Percentiles rank a stretch among this genome's conserved stretches.
These are phyloP conservation scores for Agrotis exclamationis DNA, from an alignment of 2,888 invertebrate species.

Conservation along the genomic window DNA sequence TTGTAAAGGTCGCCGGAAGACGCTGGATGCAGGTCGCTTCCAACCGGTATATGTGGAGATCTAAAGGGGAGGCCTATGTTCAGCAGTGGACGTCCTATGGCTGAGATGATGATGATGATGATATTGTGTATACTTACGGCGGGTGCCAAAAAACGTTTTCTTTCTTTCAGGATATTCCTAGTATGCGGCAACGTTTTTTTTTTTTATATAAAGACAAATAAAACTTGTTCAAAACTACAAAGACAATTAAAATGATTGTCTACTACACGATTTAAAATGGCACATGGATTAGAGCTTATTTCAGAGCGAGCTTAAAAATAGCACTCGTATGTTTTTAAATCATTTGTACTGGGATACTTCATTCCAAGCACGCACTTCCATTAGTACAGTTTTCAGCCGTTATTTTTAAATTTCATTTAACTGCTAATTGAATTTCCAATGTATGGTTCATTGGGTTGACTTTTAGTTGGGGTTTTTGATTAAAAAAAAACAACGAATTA, in stretches of 20 bases:
- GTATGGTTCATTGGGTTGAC: conserved; percentile 21
- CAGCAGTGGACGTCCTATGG: no score
- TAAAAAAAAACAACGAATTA: conserved; percentile 13
- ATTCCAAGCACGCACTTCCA: conserved; percentile 48
- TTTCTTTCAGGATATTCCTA: no score
- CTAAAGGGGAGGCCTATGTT: no score
- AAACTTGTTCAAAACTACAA: neutral
- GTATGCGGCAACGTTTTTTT: no score
- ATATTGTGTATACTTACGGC: no score
- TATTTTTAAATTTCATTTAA: conserved; percentile 40
- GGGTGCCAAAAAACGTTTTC: no score
- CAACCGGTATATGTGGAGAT: no score
- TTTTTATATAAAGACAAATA: neutral
- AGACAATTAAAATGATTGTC: neutral
- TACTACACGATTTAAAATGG: neutral
- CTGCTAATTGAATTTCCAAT: conserved; percentile 41
- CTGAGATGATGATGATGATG: no score
- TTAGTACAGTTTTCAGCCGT: conserved; percentile 25
- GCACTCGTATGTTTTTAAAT: conserved; percentile 31
- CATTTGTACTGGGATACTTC: conserved; percentile 24
- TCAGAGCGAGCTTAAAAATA: conserved; percentile 8
- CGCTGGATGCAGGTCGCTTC: no score
- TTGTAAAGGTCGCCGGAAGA: no score
- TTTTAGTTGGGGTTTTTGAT: conserved; percentile 6
- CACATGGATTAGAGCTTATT: neutral